Conservation (phyloP, 2,888 invertebrate species). For the Hofmannophila pseudospretella region DNA sequence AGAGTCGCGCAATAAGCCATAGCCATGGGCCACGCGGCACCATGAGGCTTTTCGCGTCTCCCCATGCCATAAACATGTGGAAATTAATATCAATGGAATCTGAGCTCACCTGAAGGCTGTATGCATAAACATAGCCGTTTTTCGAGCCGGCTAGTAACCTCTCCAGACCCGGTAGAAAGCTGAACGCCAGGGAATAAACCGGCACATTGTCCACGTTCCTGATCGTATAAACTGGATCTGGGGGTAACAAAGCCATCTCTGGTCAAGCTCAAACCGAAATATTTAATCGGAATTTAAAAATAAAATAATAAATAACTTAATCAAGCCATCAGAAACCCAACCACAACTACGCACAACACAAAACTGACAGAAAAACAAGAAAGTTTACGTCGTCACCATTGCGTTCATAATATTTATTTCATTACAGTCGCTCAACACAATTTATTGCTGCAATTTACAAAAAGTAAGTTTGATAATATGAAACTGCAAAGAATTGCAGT, state of each 20-base stretch:
- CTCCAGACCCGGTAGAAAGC: conserved; percentile 77
- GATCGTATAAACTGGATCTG: conserved; percentile 86
- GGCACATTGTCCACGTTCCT: conserved; percentile 83
- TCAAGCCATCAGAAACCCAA: conserved; percentile 75
- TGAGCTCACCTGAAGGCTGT: conserved; percentile 85
- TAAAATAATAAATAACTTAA: conserved; percentile 63
- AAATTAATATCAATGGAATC: conserved; percentile 39
- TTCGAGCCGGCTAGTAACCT: conserved; percentile 85
- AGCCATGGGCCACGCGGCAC: conserved; percentile 16
- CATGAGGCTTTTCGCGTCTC: neutral
- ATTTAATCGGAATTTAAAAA: conserved; percentile 59
- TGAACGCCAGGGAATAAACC: conserved; percentile 85
- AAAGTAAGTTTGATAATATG: neutral
- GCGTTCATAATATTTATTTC: conserved; percentile 9
- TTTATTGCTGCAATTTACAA: neutral
- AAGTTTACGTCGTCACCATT: conserved; percentile 12
- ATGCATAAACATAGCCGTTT: conserved; percentile 85
- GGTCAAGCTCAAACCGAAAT: conserved; percentile 73
- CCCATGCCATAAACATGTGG: conserved; percentile 10
- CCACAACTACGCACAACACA: conserved; percentile 76
- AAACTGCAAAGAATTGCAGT: no score
- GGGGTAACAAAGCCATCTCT: conserved; percentile 85
- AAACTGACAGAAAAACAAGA: conserved; percentile 71
- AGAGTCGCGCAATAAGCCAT: conserved; percentile 31
- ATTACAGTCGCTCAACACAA: neutral